These are phyloP conservation scores for Taphrorychus bicolor DNA, from an alignment of 2,888 invertebrate genomes.

Conservation along the genomic window DNA sequence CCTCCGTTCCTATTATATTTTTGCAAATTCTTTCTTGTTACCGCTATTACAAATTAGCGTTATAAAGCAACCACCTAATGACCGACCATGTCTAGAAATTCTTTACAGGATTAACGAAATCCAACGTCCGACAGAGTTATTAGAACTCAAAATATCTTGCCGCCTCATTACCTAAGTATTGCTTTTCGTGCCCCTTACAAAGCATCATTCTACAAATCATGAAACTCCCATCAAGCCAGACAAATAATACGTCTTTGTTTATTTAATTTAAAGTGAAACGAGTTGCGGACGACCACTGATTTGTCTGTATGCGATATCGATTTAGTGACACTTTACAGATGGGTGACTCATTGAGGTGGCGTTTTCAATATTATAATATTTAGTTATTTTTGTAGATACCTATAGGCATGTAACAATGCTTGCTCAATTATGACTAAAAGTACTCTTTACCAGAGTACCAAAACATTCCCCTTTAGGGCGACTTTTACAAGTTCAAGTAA, in stretches of 20 bases:
- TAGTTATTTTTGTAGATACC: too few relatives aligned
- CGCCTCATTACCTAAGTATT: slow-evolving; percentile 32
- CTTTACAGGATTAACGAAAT: slow-evolving; percentile 18
- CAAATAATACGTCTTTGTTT: slow-evolving; percentile 47
- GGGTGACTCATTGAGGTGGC: slow-evolving; percentile 3
- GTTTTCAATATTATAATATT: background rate
- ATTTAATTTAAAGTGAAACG: slow-evolving; percentile 24
- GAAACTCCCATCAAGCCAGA: slow-evolving; percentile 51
- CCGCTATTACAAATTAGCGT: background rate
- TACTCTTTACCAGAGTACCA: too few relatives aligned
- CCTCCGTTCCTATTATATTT: too few relatives aligned
- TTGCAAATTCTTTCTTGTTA: background rate
- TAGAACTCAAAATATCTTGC: slow-evolving; percentile 29
- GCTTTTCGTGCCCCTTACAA: slow-evolving; percentile 22
- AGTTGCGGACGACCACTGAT: slow-evolving; percentile 33
- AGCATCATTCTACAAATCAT: slow-evolving; percentile 49
- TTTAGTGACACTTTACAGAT: slow-evolving; percentile 3
- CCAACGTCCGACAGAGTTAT: slow-evolving; percentile 17
- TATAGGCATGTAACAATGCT: too few relatives aligned
- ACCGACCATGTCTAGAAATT: slow-evolving; percentile 15
- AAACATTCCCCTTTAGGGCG: too few relatives aligned
- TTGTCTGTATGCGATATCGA: slow-evolving; percentile 14
- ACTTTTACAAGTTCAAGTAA: too few relatives aligned
- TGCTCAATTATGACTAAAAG: too few relatives aligned
- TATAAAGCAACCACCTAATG: background rate